A percentile compares a stretch with the other conserved stretches of the same genome.
Evolutionary conservation across 2,888 invertebrate species (phyloP).

Genomic region (Platerodrilus igneus): DNA sequence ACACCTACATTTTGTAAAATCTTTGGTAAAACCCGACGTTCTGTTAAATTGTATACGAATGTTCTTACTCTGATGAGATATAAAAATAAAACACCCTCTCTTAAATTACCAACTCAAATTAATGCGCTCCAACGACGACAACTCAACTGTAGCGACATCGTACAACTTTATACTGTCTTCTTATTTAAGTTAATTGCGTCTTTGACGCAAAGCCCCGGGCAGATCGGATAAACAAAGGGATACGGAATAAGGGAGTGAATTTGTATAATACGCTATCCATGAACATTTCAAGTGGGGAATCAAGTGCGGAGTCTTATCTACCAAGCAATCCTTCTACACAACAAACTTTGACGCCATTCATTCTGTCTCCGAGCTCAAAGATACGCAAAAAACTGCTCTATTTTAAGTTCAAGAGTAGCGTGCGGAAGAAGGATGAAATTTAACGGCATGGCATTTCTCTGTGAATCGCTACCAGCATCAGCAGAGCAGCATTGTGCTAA

Average conservation of each 20-base stretch:
- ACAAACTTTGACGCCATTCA: conserved; percentile 43
- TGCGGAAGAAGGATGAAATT: conserved; percentile 8
- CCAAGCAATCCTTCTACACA: conserved; percentile 40
- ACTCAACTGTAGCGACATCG: conserved; percentile 30
- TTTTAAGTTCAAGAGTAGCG: conserved; percentile 2
- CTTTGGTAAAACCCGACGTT: too few relatives aligned
- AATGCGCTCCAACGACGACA: conserved; percentile 35
- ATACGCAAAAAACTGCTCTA: conserved; percentile 12
- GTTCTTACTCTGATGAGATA: too few relatives aligned
- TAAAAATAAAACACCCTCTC: too few relatives aligned
- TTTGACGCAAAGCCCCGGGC: conserved; percentile 32
- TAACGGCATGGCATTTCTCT: conserved; percentile 12
- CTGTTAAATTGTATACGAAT: too few relatives aligned
- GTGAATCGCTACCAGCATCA: conserved; percentile 31
- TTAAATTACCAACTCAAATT: conserved; percentile 36
- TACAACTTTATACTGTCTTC: conserved; percentile 34
- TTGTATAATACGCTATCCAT: conserved; percentile 34
- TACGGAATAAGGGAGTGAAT: conserved; percentile 36
- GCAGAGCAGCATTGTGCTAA: conserved; percentile 41
- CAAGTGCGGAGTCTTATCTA: conserved; percentile 37
- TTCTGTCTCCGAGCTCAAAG: conserved; percentile 32
- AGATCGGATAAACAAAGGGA: conserved; percentile 36
- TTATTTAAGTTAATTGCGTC: conserved; percentile 37
- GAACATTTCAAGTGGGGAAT: conserved; percentile 28
- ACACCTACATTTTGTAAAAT: too few relatives aligned